Base-by-base conservation (phyloP, 2,113 vertebrate genomes). In the Dinomys branickii region DNA sequence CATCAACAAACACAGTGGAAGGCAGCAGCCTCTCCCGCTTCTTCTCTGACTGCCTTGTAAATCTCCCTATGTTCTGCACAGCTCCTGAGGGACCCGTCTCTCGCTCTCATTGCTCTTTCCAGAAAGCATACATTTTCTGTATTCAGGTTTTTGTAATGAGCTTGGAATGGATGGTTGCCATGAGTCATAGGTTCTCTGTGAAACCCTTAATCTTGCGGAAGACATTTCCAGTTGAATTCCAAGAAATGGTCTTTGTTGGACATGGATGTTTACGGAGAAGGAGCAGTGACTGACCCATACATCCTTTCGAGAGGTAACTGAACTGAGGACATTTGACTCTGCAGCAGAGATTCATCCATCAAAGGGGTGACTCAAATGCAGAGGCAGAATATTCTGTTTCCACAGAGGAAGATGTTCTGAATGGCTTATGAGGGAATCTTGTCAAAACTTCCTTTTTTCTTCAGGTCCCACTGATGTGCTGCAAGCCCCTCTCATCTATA, bases 251-350 rank as follows among this genome's bases (percentile, higher is more conserved):
- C 73, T 87, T 94, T 50, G 12, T 83, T 94, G 91, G 84, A 95
- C 80, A 61, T 69, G 6, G 35, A 28, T 94, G 84, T 93, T 95
- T 97, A 94, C 87, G 90, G 84, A 87, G 78, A 88, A 86, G 73
- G 92, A 94, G 92, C 96, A 90, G 95, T 94, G 59, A 91, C 71
- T 97, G 97, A 77, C 94, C 92, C 19, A 0, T 58, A 0, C 26
- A 87, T 93, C 96, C 97, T 97, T 97, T 86, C 83, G 47, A 90
- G 78, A 91, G 56, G 84, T 90, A 84, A 90, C 75, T 93, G 96
- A 85, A 91, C 58, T 33, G 86, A 86, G 54, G 86, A 94, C 83
- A 58, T 93, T 61, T 56, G 96, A 87, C 33, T 97, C 75, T 38
- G 7, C 38, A 7, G 4, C 56, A 96, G 58, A 41, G 80, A 75